Base-by-base conservation (phyloP, 2,797 vertebrate genomes). In the Benthosema pterotum region DNA sequence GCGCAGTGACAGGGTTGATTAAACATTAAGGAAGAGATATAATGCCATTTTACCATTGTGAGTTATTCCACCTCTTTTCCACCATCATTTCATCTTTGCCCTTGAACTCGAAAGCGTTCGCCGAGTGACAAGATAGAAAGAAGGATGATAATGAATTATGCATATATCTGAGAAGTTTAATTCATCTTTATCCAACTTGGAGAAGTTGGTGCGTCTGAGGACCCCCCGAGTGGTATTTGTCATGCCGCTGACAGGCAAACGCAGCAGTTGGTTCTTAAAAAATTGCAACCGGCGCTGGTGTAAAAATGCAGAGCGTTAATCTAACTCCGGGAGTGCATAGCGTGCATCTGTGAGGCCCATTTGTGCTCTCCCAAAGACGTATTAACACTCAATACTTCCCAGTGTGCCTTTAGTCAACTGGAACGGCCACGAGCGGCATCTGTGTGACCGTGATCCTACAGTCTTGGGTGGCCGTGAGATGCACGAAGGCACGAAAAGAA, bases 11-110 rank as follows among this genome's bases (percentile, higher is more conserved):
- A 88, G 84, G 58, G 86, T 88, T 90, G 89, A 91, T 91, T 90
- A 90, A 91, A 90, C 89, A 89, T 91, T 91, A 89, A 91, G 88
- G 83, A 87, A 87, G 88, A 89, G 87, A 88, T 91, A 91, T 89
- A 88, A 89, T 87, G 81, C 81, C 79, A 86, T 89, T 90, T 90
- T 88, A 82, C 83, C 74, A 82, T 73, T 83, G 85, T 89, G 83
- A 91, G 84, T 84, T 84, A 90, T 92, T 91, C 90, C 90, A 88
- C 89, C 89, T 74, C 82, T 92, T 38, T 89, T 90, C 88, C 89
- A 85, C 86, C 83, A 88, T 87, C 88, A 83, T 84, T 90, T 89
- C 83, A 89, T 91, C 86, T 88, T 80, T 85, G 86, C 85, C 88
- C 85, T 89, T 89, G 86, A 91, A 90, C 86, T 91, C 82, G 79